Evolutionary conservation across 2,888 invertebrate species (phyloP).

Genomic region (Synergus laeviventris): DNA sequence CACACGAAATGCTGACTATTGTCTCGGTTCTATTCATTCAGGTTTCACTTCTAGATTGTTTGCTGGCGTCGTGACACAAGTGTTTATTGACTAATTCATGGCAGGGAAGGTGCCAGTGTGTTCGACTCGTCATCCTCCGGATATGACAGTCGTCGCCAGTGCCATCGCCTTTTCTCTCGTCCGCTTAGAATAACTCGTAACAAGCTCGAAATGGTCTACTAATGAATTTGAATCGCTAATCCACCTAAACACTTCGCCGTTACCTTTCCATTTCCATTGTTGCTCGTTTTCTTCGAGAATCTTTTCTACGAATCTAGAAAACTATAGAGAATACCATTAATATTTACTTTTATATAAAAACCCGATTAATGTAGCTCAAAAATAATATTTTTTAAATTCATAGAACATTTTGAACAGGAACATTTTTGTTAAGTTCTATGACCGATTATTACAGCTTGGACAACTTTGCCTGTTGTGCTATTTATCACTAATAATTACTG

Average conservation of each 20-base stretch:
- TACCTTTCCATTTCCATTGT: constrained; percentile 6
- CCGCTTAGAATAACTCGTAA: constrained; percentile 58
- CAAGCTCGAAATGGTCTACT: constrained; percentile 45
- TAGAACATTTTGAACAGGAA: no score
- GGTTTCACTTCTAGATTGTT: constrained; percentile 40
- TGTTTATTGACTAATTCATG: constrained; percentile 39
- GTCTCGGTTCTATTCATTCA: constrained; percentile 33
- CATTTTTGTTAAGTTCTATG: no score
- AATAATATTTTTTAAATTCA: no score
- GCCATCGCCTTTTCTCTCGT: constrained; percentile 46
- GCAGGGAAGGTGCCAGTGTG: constrained; percentile 33
- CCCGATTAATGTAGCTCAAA: no score
- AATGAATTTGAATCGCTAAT: constrained; percentile 37
- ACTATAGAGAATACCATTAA: neutral
- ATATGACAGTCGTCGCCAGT: constrained; percentile 52
- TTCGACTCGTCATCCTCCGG: constrained; percentile 50
- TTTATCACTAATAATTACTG: constrained; percentile 14
- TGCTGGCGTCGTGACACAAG: constrained; percentile 37
- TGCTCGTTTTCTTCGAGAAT: neutral
- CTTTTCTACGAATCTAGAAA: neutral
- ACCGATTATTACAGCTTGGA: neutral
- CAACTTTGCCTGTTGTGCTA: constrained; percentile 12
- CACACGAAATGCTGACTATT: constrained; percentile 33
- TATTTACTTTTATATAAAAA: no score
- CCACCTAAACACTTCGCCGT: neutral